Evolutionary conservation across 1,140 invertebrate species (phyloP).

Genomic region (Sesamia nonagrioides): DNA sequence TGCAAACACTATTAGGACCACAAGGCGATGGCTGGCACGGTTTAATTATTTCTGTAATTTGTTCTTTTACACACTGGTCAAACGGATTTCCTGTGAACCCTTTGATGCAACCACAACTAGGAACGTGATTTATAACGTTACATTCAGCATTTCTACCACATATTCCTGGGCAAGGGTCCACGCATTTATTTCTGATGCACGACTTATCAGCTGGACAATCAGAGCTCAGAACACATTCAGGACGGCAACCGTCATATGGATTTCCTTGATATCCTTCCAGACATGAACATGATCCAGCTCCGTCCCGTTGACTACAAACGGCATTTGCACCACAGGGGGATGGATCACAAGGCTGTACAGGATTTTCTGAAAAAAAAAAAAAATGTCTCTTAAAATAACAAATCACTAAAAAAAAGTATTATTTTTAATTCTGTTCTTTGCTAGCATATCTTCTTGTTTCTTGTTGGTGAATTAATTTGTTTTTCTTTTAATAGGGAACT

Average conservation of each 20-base stretch:
- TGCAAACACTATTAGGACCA: slow-evolving; percentile 91
- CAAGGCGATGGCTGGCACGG: slow-evolving; percentile 91
- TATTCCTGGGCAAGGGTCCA: slow-evolving; percentile 92
- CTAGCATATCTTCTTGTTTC: too few species aligned
- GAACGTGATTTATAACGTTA: slow-evolving; percentile 92
- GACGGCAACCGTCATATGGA: slow-evolving; percentile 91
- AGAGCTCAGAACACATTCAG: slow-evolving; percentile 93
- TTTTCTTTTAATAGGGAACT: too few species aligned
- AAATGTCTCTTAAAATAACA: neutral
- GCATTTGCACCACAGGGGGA: slow-evolving; percentile 94
- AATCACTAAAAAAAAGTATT: too few species aligned
- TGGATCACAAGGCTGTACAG: slow-evolving; percentile 90
- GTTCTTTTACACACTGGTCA: slow-evolving; percentile 72
- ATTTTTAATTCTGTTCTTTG: too few species aligned
- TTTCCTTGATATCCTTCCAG: slow-evolving; percentile 91
- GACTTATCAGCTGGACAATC: slow-evolving; percentile 92
- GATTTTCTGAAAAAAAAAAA: slow-evolving; percentile 81
- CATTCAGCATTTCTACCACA: slow-evolving; percentile 94
- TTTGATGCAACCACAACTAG: slow-evolving; percentile 91
- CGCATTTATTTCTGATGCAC: slow-evolving; percentile 92
- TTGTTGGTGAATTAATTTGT: too few species aligned
- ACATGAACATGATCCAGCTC: slow-evolving; percentile 91
- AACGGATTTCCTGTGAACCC: slow-evolving; percentile 94
- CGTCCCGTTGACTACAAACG: slow-evolving; percentile 89
- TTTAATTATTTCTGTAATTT: slow-evolving; percentile 81